A percentile compares a stretch with the other conserved stretches of the same genome.
phyloP scores from a whole-genome alignment of 2,113 vertebrate species.

The Mustelus asterias region DNA sequence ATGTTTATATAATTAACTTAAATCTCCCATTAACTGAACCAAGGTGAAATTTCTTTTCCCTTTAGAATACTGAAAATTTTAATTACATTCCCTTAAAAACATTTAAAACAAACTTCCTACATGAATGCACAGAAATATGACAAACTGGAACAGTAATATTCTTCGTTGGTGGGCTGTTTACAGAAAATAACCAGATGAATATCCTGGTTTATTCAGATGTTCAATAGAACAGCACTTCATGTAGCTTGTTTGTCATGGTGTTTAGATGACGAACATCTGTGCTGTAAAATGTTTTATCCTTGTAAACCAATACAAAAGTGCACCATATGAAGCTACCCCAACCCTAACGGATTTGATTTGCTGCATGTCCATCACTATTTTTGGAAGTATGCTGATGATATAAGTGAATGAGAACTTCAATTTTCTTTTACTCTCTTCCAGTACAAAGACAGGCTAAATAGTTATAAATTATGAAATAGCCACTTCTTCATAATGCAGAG shows the following conservation, averaged over 20 bases:
- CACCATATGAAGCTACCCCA: neutral
- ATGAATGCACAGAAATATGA: neutral
- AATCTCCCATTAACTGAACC: too few species aligned
- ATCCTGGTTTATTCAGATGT: conserved; percentile 4
- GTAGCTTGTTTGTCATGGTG: neutral
- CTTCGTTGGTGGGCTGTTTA: neutral
- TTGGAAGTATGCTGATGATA: neutral
- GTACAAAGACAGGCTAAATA: neutral
- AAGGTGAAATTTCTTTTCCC: neutral
- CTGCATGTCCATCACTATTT: neutral
- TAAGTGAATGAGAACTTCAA: neutral
- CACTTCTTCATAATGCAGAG: neutral
- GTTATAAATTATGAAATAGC: neutral
- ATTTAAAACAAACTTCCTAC: neutral
- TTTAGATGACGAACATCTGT: conserved; percentile 20
- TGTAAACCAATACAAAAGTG: neutral
- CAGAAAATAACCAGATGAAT: conserved; percentile 18
- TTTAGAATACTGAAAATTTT: neutral
- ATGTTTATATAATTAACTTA: neutral
- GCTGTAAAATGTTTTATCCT: neutral
- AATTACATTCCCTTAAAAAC: neutral
- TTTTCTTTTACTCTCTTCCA: neutral
- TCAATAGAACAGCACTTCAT: neutral
- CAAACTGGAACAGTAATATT: neutral
- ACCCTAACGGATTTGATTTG: neutral